These are phyloP conservation scores for Sula dactylatra DNA, from an alignment of 2,113 vertebrate genomes.

Conservation along the genomic window DNA sequence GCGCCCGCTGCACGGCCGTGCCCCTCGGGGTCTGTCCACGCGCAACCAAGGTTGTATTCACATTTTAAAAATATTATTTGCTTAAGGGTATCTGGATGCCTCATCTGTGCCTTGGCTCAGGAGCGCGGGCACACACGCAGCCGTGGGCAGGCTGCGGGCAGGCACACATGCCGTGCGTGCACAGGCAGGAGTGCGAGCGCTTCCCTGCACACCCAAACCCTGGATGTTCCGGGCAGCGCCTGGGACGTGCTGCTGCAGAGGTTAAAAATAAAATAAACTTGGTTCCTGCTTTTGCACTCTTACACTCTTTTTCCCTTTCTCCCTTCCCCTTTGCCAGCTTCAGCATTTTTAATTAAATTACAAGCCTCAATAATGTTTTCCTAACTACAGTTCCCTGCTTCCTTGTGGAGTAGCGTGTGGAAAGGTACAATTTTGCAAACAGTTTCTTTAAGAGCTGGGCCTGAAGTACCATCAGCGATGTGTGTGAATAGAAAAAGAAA, in stretches of 20 bases:
- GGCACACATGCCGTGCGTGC: not conserved
- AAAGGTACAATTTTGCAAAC: constrained; percentile 92
- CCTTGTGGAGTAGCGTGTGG: constrained; percentile 77
- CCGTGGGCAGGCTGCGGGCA: not conserved
- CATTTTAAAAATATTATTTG: not conserved
- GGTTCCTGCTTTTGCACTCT: not conserved
- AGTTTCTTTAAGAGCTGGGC: constrained; percentile 84
- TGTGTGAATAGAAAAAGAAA: constrained; percentile 85
- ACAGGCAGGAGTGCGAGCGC: accelerated
- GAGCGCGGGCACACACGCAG: accelerated
- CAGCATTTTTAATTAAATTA: constrained; percentile 70
- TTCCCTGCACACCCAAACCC: not conserved
- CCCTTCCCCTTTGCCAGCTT: not conserved
- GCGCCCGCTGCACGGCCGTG: not conserved
- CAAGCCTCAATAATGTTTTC: constrained; percentile 64
- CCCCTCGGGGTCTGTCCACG: not conserved
- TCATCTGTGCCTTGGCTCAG: accelerated
- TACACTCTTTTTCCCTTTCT: not conserved
- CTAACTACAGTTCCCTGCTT: constrained; percentile 57
- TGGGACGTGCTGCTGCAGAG: not conserved
- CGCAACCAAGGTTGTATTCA: not conserved
- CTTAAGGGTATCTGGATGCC: not conserved
- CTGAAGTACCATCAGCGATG: constrained; percentile 86
- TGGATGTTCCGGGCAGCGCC: not conserved
- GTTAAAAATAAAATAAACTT: not conserved